Evolutionary conservation across 2,888 invertebrate genomes (phyloP), one percentile per base, ranked within the genome.

Genomic region (Dusona sp.): DNA sequence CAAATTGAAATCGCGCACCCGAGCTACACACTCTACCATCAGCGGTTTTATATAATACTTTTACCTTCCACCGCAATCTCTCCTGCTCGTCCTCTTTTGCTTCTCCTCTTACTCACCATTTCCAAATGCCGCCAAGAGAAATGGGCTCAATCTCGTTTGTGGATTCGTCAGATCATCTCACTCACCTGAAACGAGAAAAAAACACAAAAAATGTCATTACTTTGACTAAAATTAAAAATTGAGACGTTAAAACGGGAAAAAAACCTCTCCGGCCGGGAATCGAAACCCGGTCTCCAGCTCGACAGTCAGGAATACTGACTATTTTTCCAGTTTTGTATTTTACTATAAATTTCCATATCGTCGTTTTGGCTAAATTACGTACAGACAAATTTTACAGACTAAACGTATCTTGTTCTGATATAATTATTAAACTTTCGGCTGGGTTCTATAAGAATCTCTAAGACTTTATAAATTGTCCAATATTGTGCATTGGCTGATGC

Each of bases 1-100:
- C 84, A 86, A 84, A 84, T 86, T 86, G 86, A 86, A 86, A 86
- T 84, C 74, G 86, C 86, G 74, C 38, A 64, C 45, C 72, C 70
- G 68, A 81, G 57, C 81, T 78, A 73, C 81, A 81, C 78, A 57
- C 70, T 42, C 42, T 81, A 57, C 77, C 74, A 65, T 74, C 61
- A 42, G 65, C 16, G 72, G 19, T 83, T 83, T 65, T 54, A 73
- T 82, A 61, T 61, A 29, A 61, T 61, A 68, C 48, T 64, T 42
- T 54, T 80, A 57, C 79, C 68, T 79, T 57, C 29, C 22, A 22
- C 54, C 51, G 42, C 79, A 22, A 51, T 33, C 42, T 42, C 74
- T 77, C 48, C 78, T 33, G 33, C 72, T 70, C 33, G 64, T 67
- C 64, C 29, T 45, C 45, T 16, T 57, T 61, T 48, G 38, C 75